A percentile compares a stretch with the other conserved stretches of the same genome.
These are phyloP conservation scores for Unio delphinus DNA, from an alignment of 2,888 invertebrate genomes.

Conservation along the genomic window DNA sequence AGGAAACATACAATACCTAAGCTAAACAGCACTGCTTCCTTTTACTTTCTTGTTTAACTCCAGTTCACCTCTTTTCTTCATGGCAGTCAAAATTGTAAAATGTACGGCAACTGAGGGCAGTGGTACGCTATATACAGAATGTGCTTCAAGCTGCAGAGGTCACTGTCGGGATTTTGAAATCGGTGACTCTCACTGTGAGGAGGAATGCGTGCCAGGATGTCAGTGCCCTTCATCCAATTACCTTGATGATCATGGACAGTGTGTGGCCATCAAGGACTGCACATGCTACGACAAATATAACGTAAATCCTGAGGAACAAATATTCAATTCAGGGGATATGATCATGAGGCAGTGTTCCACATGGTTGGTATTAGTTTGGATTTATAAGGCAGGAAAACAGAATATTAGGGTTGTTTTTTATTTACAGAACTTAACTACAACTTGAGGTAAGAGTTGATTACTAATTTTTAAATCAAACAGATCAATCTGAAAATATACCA, in stretches of 20 bases:
- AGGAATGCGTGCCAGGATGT: constrained; percentile 41
- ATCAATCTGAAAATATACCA: too few species aligned
- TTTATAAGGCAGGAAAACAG: neutral
- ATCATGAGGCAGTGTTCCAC: constrained; percentile 29
- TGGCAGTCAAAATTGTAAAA: too few species aligned
- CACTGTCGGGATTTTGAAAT: constrained; percentile 39
- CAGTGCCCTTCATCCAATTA: constrained; percentile 24
- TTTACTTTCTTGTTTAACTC: too few species aligned
- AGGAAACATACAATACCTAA: too few species aligned
- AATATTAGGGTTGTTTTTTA: neutral
- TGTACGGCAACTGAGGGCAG: constrained; percentile 1
- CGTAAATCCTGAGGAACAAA: constrained; percentile 58
- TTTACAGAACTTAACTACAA: neutral
- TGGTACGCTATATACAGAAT: constrained; percentile 29
- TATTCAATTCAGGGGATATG: constrained; percentile 29
- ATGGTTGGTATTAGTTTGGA: constrained; percentile 18
- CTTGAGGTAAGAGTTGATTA: too few species aligned
- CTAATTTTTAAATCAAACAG: too few species aligned
- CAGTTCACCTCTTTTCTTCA: too few species aligned
- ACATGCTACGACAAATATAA: constrained; percentile 39
- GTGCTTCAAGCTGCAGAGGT: constrained; percentile 28
- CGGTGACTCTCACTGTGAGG: constrained; percentile 27
- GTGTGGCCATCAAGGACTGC: constrained; percentile 29
- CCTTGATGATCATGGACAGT: constrained; percentile 35
- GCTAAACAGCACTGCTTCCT: too few species aligned